Conservation (phyloP, 1,140 invertebrate genomes). For the Zaprionus camerounensis region DNA sequence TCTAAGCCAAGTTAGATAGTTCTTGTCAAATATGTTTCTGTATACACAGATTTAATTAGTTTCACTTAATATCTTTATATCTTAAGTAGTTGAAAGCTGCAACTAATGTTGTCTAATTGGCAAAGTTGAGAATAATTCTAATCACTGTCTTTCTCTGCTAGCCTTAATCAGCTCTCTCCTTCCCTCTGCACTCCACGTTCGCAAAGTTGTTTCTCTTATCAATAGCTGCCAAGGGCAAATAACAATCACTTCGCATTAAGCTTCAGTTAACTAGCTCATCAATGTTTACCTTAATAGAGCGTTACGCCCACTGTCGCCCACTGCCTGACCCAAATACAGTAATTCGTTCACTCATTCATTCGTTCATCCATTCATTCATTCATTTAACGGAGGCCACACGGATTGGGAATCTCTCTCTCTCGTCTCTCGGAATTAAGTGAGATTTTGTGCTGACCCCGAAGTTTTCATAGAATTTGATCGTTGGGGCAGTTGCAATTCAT, state of each 20-base stretch:
- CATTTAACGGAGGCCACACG: slow-evolving; percentile 36
- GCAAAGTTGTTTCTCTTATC: background rate
- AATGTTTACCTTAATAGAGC: slow-evolving; percentile 48
- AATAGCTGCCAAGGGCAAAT: slow-evolving; percentile 23
- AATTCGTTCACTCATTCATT: slow-evolving; percentile 24
- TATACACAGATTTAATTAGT: too few relatives aligned
- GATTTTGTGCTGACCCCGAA: slow-evolving; percentile 34
- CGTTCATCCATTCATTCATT: slow-evolving; percentile 33
- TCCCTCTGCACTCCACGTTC: background rate
- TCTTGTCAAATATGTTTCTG: too few relatives aligned
- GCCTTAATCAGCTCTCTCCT: background rate
- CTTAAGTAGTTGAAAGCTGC: background rate
- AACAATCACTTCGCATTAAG: slow-evolving; percentile 40
- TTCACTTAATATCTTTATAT: background rate
- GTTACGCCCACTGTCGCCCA: background rate
- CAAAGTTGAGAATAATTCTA: background rate
- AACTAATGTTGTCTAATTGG: background rate
- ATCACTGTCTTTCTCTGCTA: background rate
- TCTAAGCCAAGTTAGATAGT: too few relatives aligned
- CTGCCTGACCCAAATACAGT: slow-evolving; percentile 43
- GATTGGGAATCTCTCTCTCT: slow-evolving; percentile 6
- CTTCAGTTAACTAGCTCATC: slow-evolving; percentile 51
- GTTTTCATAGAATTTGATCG: slow-evolving; percentile 6
- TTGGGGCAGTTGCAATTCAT: slow-evolving; percentile 11
- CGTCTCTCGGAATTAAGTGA: slow-evolving; percentile 25